Percentiles rank a stretch among this genome's conserved stretches.
phyloP scores from a whole-genome alignment of 2,797 vertebrate genomes.

The Neopelma chrysocephalum region DNA sequence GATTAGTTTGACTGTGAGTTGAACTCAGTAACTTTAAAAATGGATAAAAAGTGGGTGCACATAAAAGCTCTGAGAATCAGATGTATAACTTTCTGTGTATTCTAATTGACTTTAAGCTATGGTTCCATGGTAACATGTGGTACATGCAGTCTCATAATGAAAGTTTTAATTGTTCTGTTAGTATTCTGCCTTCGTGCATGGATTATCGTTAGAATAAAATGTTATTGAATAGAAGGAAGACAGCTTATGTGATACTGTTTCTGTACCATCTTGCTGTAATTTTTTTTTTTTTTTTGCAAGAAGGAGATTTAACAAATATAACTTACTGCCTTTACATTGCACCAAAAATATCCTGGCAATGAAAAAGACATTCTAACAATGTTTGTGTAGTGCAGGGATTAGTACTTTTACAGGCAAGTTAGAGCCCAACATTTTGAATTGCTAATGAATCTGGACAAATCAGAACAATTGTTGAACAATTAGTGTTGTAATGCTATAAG shows the following conservation, averaged over 20 bases:
- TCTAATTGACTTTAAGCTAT: not conserved
- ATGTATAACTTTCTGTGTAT: not conserved
- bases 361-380: not conserved
- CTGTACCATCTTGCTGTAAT: not conserved
- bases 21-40: not conserved
- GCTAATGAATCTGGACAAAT: not conserved
- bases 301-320: not conserved
- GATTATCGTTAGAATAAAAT: not conserved
- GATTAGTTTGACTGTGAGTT: not conserved
- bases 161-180: not conserved
- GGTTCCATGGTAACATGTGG: not conserved
- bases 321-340: not conserved
- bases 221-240: not conserved
- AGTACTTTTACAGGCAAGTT: not conserved
- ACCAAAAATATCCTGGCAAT: not conserved
- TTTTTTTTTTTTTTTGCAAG: not conserved
- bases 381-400: not conserved
- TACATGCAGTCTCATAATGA: not conserved
- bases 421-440: not conserved
- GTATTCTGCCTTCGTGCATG: not conserved
- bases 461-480: not conserved
- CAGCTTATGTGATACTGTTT: not conserved
- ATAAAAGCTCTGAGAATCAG: not conserved
- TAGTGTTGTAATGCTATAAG: not conserved
- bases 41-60: not conserved